Base-by-base conservation (phyloP, 1,140 invertebrate species). In the Grapholita molesta region DNA sequence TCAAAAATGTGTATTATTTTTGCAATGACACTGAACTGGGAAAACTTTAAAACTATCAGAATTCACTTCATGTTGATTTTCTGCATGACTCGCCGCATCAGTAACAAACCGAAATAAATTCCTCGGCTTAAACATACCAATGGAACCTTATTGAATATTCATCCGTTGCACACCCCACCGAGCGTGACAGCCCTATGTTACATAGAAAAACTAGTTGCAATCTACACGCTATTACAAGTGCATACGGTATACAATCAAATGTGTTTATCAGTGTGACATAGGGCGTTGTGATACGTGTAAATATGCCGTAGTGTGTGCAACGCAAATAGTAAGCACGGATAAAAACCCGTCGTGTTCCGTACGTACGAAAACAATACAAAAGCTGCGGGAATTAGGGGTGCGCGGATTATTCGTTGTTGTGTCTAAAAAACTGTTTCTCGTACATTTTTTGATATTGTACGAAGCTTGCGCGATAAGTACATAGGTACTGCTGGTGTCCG, bases 251-350 rank as follows among this genome's bases (percentile, higher is more conserved):
- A n/a, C n/a, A n/a, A n/a, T n/a, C n/a, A n/a, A n/a, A n/a, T n/a
- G n/a, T n/a, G n/a, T n/a, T n/a, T 7, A 30, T 30, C 7, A 7
- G 28, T 7, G 28, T 30, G 28, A 30, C 28, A 30, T 3, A 30
- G 28, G 7, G 28, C 3, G 28, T 3, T 30, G 7, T 30, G n/a
- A n/a, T n/a, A n/a, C n/a, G n/a, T n/a, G n/a, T n/a, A n/a, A n/a
- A n/a, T n/a, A n/a, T n/a, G 72, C 65, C 66, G 15, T 65, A 66
- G 67, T 68, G 73, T 69, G 74, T 74, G 68, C 71, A 68, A 33
- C 73, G 76, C 72, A 76, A 78, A 78, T 66, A 73, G 71, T 73
- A 72, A 76, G 74, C 71, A 74, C 52, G 42, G 38, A 72, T 71
- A 68, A 78, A 76, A 78, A 76, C 42, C n/a, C 18, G 42, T 48